Evolutionary conservation across 2,797 vertebrate genomes (phyloP), one percentile per base, ranked within the genome.

Genomic region (Chanos chanos): DNA sequence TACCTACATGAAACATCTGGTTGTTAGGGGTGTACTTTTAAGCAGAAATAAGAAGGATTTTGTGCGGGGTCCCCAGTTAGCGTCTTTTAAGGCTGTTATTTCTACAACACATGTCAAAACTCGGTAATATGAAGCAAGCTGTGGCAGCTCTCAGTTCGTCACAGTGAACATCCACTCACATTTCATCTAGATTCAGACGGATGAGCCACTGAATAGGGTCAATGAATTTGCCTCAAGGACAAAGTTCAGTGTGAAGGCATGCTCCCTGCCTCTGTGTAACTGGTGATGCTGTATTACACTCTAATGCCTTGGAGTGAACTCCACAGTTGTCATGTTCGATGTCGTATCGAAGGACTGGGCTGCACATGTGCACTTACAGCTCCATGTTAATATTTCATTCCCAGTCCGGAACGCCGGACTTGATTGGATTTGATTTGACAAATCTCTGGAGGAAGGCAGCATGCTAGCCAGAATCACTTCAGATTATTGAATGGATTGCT

Each of bases 291-390:
- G n/a, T n/a, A 53, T 54, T 15, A 37, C 18, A 53, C 12, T 25
- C 19, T 39, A 47, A 52, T 45, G 40, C 47, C 36, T 39, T 22
- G 21, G 10, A 4, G 4, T 34, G 22, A 4, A 18, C 37, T 50
- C 19, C 19, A n/a, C 43, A 15, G 16, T 16, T 44, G 49, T 63
- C 34, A 45, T 24, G 58, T 21, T 25, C 30, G 34, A 50, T 51
- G 41, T 21, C 19, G 34, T 37, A 12, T 30, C 12, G 25, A 12
- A 1, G 25, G 21, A 3, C 21, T 16, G 7, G 27, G 12, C 41
- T 58, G 7, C 21, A 8, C 34, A 13, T 19, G 5, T 4, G 41
- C 41, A 58, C 55, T 58, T 36, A 47, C 15, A 45, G 12, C 22
- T 7, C 28, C 47, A 3, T 16, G 4, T 47, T 34, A 47, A 58